phyloP scores from a whole-genome alignment of 2,888 invertebrate species.

The Tholera decimalis region DNA sequence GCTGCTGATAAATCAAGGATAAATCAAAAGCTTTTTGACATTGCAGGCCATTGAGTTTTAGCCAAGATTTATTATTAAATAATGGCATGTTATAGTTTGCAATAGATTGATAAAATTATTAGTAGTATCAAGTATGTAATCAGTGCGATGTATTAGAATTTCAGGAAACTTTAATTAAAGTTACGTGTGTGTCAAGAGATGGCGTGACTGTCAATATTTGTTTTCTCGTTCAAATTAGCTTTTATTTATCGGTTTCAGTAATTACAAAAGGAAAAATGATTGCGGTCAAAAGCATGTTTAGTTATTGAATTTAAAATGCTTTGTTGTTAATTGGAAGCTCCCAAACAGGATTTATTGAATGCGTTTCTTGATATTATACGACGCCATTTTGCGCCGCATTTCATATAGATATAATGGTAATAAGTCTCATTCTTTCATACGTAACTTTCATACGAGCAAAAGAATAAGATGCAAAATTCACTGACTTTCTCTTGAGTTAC shows the following conservation, averaged over 20 bases:
- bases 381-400: slow-evolving; percentile 88
- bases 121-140: no score
- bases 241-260: slow-evolving; percentile 31
- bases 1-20: no score
- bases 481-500: slow-evolving; percentile 84
- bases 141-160: background rate
- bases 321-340: background rate
- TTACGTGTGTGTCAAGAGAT: slow-evolving; percentile 38
- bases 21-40: no score
- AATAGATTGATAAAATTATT: no score
- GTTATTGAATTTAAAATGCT: background rate
- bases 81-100: no score
- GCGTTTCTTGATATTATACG: slow-evolving; percentile 58
- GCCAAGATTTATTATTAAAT: no score
- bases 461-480: slow-evolving; percentile 79
- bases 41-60: no score
- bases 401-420: slow-evolving; percentile 73
- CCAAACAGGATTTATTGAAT: slow-evolving; percentile 24
- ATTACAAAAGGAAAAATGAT: slow-evolving; percentile 26
- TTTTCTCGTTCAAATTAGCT: slow-evolving; percentile 49
- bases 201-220: slow-evolving; percentile 36
- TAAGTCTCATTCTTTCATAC: slow-evolving; percentile 78
- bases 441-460: slow-evolving; percentile 70
- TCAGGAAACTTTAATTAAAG: background rate
- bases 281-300: background rate